Evolutionary conservation across 2,113 vertebrate species (phyloP), one percentile per base, ranked within the genome.

Genomic region (Embiotoca jacksoni): DNA sequence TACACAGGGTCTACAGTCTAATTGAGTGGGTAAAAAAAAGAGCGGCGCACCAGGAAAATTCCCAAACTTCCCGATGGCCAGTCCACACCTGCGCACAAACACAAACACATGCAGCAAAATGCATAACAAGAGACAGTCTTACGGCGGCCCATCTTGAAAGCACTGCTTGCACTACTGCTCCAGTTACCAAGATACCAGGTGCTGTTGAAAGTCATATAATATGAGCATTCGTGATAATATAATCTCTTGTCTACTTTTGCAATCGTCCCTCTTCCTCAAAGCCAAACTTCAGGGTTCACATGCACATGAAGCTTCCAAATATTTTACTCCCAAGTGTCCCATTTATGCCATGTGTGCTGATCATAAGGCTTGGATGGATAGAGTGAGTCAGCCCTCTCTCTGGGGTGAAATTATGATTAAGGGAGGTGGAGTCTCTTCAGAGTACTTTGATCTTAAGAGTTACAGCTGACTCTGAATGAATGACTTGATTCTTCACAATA

Each of bases 241-340:
- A 10, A 49, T 56, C 16, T 73, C 37, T 67, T 49, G 36, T 74
- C 47, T 80, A 23, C 52, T 52, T 66, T 47, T 62, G 37, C 46
- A 59, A 64, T 80, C 53, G 1, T 41, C 70, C 63, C 49, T 78
- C 63, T 65, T 87, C 58, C 58, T 85, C 49, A 57, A 65, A 86
- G 79, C 75, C 80, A 86, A 82, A 82, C 57, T 57, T 81, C 78
- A 87, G 82, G 88, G 82, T 78, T 81, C 78, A 85, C 50, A 39
- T 6, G 36, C 44, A 79, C 49, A 78, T 54, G 1, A 77, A 74
- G 74, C 76, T 72, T 82, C 78, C 16, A 7, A 7, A 33, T 3
- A 6, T 80, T 82, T n/a, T 33, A 6, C 6, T 55, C 7, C 57
- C 46, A 8, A 7, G 50, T 6, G 31, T 67, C 59, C 52, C 37